Evolutionary conservation across 2,797 vertebrate species (phyloP), one percentile per base, ranked within the genome.

Genomic region (Cirrhinus molitorella): DNA sequence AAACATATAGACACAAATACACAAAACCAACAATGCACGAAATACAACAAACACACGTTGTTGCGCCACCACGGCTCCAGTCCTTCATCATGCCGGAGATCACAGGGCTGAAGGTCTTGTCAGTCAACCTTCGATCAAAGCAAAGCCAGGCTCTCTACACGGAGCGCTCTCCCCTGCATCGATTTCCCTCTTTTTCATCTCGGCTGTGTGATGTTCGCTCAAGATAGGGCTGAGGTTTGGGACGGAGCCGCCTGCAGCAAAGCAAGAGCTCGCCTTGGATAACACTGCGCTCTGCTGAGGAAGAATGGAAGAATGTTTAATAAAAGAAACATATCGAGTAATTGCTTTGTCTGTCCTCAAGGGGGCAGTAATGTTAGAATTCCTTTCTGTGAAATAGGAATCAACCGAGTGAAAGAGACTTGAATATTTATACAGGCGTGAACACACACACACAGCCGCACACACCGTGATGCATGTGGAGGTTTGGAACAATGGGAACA

Each of bases 71-170:
- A 70, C 59, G 16, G 55, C 65, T 74, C 47, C n/a, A 23, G 81
- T 83, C 84, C 81, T 87, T 85, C 88, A 80, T 80, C 77, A 79
- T 83, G 74, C 80, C 55, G 84, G 65, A 86, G 88, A 90, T 90
- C 88, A 88, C 81, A 89, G 81, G 79, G 80, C 84, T 67, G 87
- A 87, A 88, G 84, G 81, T 81, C 88, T 86, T 87, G 87, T 88
- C 87, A 88, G 89, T 90, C 89, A 87, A 83, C 72, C 47, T 85
- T 87, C 88, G 85, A 89, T 90, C 88, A 90, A 89, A 88, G 89
- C 80, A 8, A 78, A 85, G 67, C 87, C 86, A 85, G 79, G 76
- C 74, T 87, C 84, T 88, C 81, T 78, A 87, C 83, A 84, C 76
- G 53, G 77, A 79, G 47, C 76, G 77, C 84, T 80, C 80, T 86